Base-by-base conservation (phyloP, 2,797 vertebrate species). In the Protosalanx chinensis region DNA sequence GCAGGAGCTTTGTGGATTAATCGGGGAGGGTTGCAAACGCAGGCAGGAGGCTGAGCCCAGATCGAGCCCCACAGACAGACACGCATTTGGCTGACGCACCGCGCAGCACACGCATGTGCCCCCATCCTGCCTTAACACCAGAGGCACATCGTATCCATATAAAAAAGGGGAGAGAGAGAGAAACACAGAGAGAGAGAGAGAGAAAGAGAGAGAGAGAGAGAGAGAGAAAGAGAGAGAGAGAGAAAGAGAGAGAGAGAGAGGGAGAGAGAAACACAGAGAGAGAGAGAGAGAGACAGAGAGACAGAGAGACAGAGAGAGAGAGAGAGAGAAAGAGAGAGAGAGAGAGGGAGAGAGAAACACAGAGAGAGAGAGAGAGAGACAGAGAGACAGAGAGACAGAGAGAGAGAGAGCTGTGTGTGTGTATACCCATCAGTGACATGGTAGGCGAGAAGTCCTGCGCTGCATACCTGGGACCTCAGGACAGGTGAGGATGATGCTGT, bases 401-500 rank as follows among this genome's bases (percentile, higher is more conserved):
- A 49, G 15, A 49, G 51, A 16, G 51, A 53, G 51, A 12, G 10
- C 10, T 27, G 23, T 27, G 23, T 27, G 23, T 27, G 23, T 27
- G 1, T 27, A 27, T 27, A 1, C 23, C 23, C 23, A 27, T 27
- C 41, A 46, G 8, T 12, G 41, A 46, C 41, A 13, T n/a, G 51
- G 51, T 56, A 16, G 51, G 6, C 3, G 16, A 56, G 51, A 6
- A n/a, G 15, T 7, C 49, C 16, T 4, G 15, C 4, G 15, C 30
- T 7, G 37, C 79, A 88, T 91, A 99, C 97, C 95, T 86, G 89
- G 67, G 78, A 86, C 84, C 70, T 93, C 94, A 67, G 92, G 90
- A 60, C 92, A 95, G 84, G 92, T 93, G 85, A 96, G 92, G 70
- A 93, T 91, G 83, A 93, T 88, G 85, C 90, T 91, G 79, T 95